Evolutionary conservation across 2,888 invertebrate genomes (phyloP), one percentile per base, ranked within the genome.

Genomic region (Drosophila macrospina): DNA sequence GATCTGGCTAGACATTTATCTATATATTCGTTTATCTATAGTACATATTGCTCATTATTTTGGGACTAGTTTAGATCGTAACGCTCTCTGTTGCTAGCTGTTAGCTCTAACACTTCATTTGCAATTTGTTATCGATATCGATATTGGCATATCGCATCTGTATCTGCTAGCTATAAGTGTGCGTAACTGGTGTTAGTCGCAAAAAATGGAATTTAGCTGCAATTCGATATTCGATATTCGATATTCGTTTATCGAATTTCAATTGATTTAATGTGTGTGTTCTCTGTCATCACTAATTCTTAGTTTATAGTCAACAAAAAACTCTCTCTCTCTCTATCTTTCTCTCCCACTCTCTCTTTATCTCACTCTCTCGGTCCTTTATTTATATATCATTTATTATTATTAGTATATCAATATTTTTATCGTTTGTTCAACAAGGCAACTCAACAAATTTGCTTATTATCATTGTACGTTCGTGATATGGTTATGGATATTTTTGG

Each of bases 131-230:
- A 39, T 37, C 37, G 37, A 8, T 37, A 37, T 13, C 3, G 39
- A 39, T 15, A 37, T 37, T 37, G 1, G 47, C 34, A 32, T 36
- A 78, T 72, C 59, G 75, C 30, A 69, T 56, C 59, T 69, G 56
- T 68, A 69, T 55, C 55, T 72, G 66, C 44, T 66, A 70, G 57
- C 37, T 70, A 63, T 88, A 78, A 82, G 80, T 91, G 88, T 90
- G 83, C 89, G 86, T 90, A 88, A 81, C 81, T 91, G 91, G 91
- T 91, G 91, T 91, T 88, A 91, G 91, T 91, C 89, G 88, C 91
- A 91, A 90, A 83, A 34, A 55, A 34, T 15, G 77, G 65, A 74
- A 65, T 39, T 30, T 48, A 57, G 20, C 34, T 24, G 54, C 28
- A n/a, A 72, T 63, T 70, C 56, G 73, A 74, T 74, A 68, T 63